These are phyloP conservation scores for Altica lythri DNA, from an alignment of 2,888 invertebrate species.

Conservation along the genomic window DNA sequence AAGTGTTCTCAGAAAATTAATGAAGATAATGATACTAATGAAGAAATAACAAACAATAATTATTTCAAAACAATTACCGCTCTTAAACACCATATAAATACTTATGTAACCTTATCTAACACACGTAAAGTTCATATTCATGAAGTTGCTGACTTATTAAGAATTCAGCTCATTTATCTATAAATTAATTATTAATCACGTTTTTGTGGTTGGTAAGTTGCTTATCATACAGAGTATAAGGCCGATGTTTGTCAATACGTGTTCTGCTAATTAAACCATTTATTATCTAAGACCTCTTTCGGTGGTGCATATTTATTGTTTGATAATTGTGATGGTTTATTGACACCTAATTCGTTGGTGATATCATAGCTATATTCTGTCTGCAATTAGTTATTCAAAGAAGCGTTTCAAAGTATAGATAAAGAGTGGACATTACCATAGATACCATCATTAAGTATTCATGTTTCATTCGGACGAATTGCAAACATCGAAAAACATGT, in stretches of 20 bases:
- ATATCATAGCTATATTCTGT: conserved; percentile 35
- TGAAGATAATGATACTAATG: conserved; percentile 10
- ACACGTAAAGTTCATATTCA: conserved; percentile 31
- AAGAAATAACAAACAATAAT: conserved; percentile 15
- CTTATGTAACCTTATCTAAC: conserved; percentile 27
- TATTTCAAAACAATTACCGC: conserved; percentile 13
- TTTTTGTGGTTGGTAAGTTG: conserved; percentile 37
- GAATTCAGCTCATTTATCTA: conserved; percentile 42
- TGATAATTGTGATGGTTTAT: conserved; percentile 37
- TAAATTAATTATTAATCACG: conserved; percentile 47
- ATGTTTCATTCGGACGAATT: conserved; percentile 28
- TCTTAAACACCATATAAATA: conserved; percentile 18
- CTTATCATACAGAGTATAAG: conserved; percentile 40
- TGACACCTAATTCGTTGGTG: conserved; percentile 39
- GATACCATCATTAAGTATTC: conserved; percentile 33
- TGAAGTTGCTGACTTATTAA: conserved; percentile 36
- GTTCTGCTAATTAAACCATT: conserved; percentile 46
- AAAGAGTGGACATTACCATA: conserved; percentile 32
- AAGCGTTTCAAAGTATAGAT: conserved; percentile 32
- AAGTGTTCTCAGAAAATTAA: conserved; percentile 12
- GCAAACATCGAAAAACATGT: conserved; percentile 30
- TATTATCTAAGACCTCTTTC: conserved; percentile 41
- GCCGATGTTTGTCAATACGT: conserved; percentile 42
- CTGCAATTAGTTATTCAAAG: conserved; percentile 39
- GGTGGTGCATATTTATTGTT: conserved; percentile 38